Base-by-base conservation (phyloP, 2,797 vertebrate species). In the Microctenopoma steveboyesi region DNA sequence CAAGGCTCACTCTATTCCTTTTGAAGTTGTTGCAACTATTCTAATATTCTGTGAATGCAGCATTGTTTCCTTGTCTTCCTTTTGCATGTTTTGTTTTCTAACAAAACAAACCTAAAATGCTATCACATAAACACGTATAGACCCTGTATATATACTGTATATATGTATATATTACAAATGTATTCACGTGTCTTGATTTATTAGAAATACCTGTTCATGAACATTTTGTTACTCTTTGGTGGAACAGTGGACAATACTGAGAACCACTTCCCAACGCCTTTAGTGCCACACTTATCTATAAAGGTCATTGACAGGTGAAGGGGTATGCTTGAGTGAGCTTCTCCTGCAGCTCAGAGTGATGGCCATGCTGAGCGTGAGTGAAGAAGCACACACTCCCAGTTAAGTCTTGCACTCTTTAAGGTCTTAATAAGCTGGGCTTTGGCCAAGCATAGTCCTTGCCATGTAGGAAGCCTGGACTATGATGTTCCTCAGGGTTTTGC, bases 221-320 rank as follows among this genome's bases (percentile, higher is more conserved):
- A 62, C 9, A 7, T 50, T 64, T 40, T 6, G 39, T 46, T 25
- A 30, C 6, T 7, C 13, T 16, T 22, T 45, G 7, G 13, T 48
- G 37, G 16, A 58, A 15, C 5, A 43, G 64, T 55, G 49, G 39
- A 25, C 25, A 15, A 27, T 49, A 60, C 56, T 66, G 74, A 59
- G 58, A 77, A 43, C 48, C 45, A 46, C 64, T 62, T 66, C 53
- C 28, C 67, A n/a, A 69, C 48, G 16, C 55, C 70, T 42, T 61
- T 40, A 14, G 42, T 63, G 49, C 46, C 48, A 46, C 49, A 72
- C 40, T 76, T 68, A 79, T 74, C 74, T 73, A 65, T 43, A 58
- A 42, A 79, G 85, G 79, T 86, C 70, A 67, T 25, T 80, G 62
- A 57, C 81, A 75, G 81, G 82, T 79, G 79, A 74, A 68, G 58